Conservation (phyloP, 2,888 invertebrate genomes). For the Pandemis cinnamomeana region DNA sequence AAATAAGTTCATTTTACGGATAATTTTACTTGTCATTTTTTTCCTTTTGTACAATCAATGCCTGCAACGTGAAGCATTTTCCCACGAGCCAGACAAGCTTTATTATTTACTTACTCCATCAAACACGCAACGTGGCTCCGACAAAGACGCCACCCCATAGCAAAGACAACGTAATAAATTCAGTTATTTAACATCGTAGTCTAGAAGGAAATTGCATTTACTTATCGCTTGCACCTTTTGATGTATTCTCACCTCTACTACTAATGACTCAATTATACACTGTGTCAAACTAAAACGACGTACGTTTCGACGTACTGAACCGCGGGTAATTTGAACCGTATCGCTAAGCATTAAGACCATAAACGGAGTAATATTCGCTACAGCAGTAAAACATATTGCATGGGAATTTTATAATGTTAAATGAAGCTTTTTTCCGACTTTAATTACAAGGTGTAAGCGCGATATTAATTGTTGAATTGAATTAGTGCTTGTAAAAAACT, state of each 20-base stretch:
- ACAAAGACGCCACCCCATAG: conserved; percentile 51
- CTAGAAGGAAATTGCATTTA: conserved; percentile 70
- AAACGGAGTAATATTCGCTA: conserved; percentile 36
- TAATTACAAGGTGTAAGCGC: conserved; percentile 68
- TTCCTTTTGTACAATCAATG: background rate
- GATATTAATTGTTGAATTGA: conserved; percentile 64
- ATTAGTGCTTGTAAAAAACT: conserved; percentile 54
- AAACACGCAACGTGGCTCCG: conserved; percentile 48
- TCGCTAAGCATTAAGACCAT: conserved; percentile 16
- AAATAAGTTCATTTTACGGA: too few relatives aligned
- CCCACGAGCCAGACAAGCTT: conserved; percentile 13
- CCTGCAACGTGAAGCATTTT: conserved; percentile 13
- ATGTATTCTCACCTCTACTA: conserved; percentile 70
- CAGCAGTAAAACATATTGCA: conserved; percentile 55
- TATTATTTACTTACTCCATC: conserved; percentile 26
- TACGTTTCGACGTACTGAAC: conserved; percentile 21
- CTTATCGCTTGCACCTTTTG: conserved; percentile 71
- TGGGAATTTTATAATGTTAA: conserved; percentile 60
- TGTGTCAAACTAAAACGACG: conserved; percentile 45
- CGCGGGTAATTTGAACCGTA: conserved; percentile 20
- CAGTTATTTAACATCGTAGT: conserved; percentile 62
- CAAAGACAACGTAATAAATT: conserved; percentile 55
- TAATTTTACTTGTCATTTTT: background rate
- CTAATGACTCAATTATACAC: conserved; percentile 76
- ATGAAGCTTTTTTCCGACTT: conserved; percentile 62